phyloP scores from a whole-genome alignment of 2,797 vertebrate species.

The Okamejei kenojei region DNA sequence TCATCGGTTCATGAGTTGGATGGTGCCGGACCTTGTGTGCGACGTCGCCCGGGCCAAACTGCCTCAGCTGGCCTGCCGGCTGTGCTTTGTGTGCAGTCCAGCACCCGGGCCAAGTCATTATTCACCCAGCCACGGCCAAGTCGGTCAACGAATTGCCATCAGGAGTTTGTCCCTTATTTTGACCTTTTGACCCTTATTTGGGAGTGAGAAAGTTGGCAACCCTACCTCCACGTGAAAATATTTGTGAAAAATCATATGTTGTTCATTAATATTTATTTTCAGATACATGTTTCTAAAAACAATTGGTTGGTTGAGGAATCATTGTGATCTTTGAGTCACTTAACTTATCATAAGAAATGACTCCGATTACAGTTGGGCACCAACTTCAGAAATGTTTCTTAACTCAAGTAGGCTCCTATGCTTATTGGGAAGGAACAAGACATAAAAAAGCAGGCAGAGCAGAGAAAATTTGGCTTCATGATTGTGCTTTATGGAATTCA shows the following conservation, averaged over 20 bases:
- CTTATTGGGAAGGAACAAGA: background rate
- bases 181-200: no score
- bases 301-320: background rate
- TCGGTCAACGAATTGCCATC: no score
- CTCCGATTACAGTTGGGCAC: background rate
- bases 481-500: background rate
- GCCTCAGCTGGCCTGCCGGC: no score
- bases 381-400: background rate
- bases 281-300: background rate
- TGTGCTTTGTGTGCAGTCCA: no score
- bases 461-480: background rate
- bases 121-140: no score
- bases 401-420: background rate
- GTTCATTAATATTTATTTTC: background rate
- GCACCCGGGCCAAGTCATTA: no score
- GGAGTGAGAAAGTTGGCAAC: no score
- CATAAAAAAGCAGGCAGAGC: background rate
- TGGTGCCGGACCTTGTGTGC: no score
- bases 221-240: background rate
- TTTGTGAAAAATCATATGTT: background rate
- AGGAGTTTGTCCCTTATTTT: no score
- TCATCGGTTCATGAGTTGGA: no score
- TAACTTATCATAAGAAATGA: background rate
- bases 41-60: no score
- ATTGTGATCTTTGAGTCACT: background rate